A percentile compares a stretch with the other conserved stretches of the same genome.
Evolutionary conservation across 2,888 invertebrate genomes (phyloP).

Genomic region (Julus scandinavius): DNA sequence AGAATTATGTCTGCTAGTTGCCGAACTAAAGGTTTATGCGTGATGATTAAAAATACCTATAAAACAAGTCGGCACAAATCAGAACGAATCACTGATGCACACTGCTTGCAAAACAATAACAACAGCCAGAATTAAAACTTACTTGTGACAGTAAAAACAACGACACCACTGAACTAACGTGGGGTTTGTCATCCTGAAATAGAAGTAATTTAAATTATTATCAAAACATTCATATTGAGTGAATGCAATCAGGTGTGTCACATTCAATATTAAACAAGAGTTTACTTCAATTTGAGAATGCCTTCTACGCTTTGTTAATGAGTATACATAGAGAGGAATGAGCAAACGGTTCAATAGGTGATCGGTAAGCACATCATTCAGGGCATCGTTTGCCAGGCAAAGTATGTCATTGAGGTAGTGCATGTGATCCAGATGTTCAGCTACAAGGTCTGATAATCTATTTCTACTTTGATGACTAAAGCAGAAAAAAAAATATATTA

Average conservation of each 20-base stretch:
- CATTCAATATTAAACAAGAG: neutral
- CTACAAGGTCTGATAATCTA: slow-evolving; percentile 90
- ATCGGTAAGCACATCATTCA: slow-evolving; percentile 93
- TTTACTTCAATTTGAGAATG: slow-evolving; percentile 61
- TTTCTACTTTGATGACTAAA: slow-evolving; percentile 89
- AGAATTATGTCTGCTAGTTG: slow-evolving; percentile 90
- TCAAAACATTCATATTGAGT: neutral
- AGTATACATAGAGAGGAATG: slow-evolving; percentile 93
- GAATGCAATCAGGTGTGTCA: neutral
- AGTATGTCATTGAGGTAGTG: slow-evolving; percentile 98
- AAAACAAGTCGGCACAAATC: neutral
- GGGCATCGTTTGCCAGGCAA: slow-evolving; percentile 87
- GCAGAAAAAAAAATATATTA: slow-evolving; percentile 63
- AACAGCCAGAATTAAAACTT: slow-evolving; percentile 50
- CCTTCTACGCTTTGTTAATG: slow-evolving; percentile 70
- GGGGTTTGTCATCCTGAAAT: slow-evolving; percentile 70
- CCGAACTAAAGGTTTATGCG: slow-evolving; percentile 89
- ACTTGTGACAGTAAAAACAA: slow-evolving; percentile 91
- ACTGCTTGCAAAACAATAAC: neutral
- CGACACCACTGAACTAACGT: slow-evolving; percentile 89
- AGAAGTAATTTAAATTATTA: neutral
- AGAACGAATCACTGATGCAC: neutral
- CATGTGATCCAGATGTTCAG: slow-evolving; percentile 96
- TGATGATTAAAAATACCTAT: slow-evolving; percentile 87
- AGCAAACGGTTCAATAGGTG: slow-evolving; percentile 92